phyloP scores from a whole-genome alignment of 2,113 vertebrate genomes.

The Verasper variegatus region DNA sequence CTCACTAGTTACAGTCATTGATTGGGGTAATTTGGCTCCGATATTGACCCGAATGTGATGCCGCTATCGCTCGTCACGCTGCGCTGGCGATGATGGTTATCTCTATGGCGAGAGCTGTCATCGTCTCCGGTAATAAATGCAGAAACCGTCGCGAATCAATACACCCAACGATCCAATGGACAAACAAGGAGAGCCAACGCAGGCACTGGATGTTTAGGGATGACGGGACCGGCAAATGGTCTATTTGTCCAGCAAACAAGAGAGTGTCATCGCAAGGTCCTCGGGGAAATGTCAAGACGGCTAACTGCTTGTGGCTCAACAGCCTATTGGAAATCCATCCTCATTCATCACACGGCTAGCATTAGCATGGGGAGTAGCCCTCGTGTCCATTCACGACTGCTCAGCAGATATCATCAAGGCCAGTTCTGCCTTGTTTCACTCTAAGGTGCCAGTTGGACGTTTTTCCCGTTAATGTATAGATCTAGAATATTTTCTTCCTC shows the following conservation, averaged over 20 bases:
- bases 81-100: constrained; percentile 13
- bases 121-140: constrained; percentile 45
- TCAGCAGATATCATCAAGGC: neutral
- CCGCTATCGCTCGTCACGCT: constrained; percentile 22
- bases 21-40: constrained; percentile 43
- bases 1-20: constrained; percentile 31
- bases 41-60: constrained; percentile 34
- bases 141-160: constrained; percentile 57
- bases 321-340: neutral
- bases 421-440: too few species aligned
- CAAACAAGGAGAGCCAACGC: constrained; percentile 13
- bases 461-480: too few species aligned
- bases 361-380: constrained; percentile 31
- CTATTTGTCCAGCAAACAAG: constrained; percentile 67
- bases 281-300: constrained; percentile 57
- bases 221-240: constrained; percentile 49
- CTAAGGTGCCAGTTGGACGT: too few species aligned
- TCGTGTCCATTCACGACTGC: neutral
- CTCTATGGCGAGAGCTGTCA: constrained; percentile 41
- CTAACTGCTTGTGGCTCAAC: neutral
- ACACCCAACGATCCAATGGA: constrained; percentile 42
- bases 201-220: constrained; percentile 29
- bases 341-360: constrained; percentile 58
- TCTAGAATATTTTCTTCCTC: too few species aligned
- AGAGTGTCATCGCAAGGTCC: constrained; percentile 42